Evolutionary conservation across 2,113 vertebrate genomes (phyloP).

Genomic region (Chaetops frenatus): DNA sequence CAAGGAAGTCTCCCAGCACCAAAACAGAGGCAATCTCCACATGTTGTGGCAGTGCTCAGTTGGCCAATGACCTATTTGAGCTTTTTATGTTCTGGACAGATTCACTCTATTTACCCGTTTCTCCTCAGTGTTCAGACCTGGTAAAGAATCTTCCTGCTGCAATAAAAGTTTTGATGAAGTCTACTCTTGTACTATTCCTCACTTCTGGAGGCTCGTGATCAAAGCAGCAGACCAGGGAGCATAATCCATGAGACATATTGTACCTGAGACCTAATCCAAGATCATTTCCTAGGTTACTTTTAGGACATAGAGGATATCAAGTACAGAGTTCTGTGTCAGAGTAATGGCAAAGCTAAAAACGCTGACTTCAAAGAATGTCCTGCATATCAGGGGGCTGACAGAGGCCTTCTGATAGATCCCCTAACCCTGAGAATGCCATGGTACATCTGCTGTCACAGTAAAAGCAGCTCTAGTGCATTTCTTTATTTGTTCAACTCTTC

Average conservation of each 20-base stretch:
- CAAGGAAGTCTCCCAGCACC: background rate
- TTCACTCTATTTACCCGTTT: background rate
- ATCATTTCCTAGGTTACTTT: background rate
- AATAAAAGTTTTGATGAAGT: background rate
- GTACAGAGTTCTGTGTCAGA: background rate
- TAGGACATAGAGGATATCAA: background rate
- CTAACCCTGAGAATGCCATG: background rate
- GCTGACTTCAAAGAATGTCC: background rate
- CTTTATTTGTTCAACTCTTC: background rate
- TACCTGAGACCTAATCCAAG: background rate
- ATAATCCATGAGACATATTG: fast-evolving
- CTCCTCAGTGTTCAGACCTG: background rate
- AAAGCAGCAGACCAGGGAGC: background rate
- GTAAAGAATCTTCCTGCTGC: background rate
- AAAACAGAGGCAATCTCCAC: background rate
- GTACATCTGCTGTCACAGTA: background rate
- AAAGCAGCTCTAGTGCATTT: background rate
- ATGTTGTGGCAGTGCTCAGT: background rate
- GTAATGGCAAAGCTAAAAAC: background rate
- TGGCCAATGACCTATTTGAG: background rate
- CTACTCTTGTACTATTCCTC: background rate
- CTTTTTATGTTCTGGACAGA: background rate
- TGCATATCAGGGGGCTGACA: background rate
- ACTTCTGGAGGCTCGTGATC: background rate
- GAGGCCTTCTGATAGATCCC: background rate